phyloP scores from a whole-genome alignment of 2,888 invertebrate genomes.

The Philonicus albiceps region DNA sequence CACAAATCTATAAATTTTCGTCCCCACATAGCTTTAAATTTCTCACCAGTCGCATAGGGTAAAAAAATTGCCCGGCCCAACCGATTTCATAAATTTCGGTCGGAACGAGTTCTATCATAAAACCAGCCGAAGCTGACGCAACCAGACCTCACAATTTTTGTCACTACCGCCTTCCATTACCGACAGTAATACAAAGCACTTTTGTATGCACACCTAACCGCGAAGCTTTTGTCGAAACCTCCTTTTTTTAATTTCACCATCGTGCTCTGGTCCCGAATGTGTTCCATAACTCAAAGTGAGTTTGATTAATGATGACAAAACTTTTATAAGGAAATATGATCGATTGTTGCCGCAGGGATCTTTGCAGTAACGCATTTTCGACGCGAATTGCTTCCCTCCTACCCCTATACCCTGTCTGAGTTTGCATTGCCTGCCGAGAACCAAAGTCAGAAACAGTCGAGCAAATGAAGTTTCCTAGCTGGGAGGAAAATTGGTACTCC shows the following conservation, averaged over 20 bases:
- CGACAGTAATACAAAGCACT: not conserved
- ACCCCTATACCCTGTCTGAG: not conserved
- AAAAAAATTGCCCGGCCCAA: not conserved
- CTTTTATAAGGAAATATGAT: conserved; percentile 46
- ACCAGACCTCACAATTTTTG: conserved; percentile 18
- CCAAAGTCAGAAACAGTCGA: not conserved
- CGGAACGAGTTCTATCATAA: conserved; percentile 11
- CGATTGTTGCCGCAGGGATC: conserved; percentile 41
- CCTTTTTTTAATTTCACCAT: conserved; percentile 10
- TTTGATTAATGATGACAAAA: conserved; percentile 45
- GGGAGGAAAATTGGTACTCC: not conserved
- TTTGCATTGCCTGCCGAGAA: not conserved
- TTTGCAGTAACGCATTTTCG: conserved; percentile 9
- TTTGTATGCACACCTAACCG: conserved; percentile 7
- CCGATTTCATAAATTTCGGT: not conserved
- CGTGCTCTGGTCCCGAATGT: not conserved
- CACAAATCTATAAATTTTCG: not conserved
- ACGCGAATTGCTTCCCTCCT: not conserved
- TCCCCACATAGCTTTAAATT: not conserved
- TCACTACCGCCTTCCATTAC: conserved; percentile 19
- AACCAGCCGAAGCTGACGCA: conserved; percentile 1
- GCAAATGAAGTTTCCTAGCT: not conserved
- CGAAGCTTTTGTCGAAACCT: not conserved
- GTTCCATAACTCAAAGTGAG: conserved; percentile 24
- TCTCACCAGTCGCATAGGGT: not conserved